Evolutionary conservation across 2,113 vertebrate genomes (phyloP).

Genomic region (Anolis carolinensis): DNA sequence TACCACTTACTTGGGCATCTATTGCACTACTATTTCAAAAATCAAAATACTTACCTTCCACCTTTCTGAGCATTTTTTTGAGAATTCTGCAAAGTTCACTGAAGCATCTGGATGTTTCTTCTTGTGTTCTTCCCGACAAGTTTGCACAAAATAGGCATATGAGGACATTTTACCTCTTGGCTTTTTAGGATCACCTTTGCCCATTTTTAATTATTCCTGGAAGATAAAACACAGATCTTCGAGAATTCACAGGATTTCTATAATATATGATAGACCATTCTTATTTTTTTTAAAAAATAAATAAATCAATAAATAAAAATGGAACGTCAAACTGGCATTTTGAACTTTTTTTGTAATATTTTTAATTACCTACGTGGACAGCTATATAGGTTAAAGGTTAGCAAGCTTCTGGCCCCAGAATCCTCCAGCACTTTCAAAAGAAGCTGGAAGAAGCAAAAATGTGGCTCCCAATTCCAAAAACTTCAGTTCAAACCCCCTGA

Average conservation of each 20-base stretch:
- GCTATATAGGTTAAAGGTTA: background rate
- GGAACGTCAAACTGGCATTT: background rate
- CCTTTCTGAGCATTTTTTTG: conserved; percentile 94
- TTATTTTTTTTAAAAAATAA: background rate
- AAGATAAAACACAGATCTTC: conserved; percentile 21
- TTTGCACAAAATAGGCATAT: conserved; percentile 97
- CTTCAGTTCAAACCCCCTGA: too few species aligned
- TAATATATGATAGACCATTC: fast-evolving
- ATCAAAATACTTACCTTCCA: conserved; percentile 86
- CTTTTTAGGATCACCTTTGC: conserved; percentile 92
- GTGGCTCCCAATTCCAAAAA: too few species aligned
- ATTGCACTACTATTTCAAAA: background rate
- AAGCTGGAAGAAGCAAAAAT: too few species aligned
- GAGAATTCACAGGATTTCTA: conserved; percentile 2
- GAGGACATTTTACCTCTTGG: conserved; percentile 97
- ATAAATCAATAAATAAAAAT: background rate
- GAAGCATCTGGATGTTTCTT: conserved; percentile 94
- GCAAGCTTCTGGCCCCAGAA: background rate
- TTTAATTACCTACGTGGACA: background rate
- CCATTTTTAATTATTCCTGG: conserved; percentile 85
- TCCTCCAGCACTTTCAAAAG: too few species aligned
- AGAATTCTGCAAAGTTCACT: conserved; percentile 95
- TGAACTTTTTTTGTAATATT: background rate
- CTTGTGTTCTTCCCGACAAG: conserved; percentile 95
- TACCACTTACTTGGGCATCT: background rate